Conservation (phyloP, 2,888 invertebrate species). For the Drosophila meridionalis region DNA sequence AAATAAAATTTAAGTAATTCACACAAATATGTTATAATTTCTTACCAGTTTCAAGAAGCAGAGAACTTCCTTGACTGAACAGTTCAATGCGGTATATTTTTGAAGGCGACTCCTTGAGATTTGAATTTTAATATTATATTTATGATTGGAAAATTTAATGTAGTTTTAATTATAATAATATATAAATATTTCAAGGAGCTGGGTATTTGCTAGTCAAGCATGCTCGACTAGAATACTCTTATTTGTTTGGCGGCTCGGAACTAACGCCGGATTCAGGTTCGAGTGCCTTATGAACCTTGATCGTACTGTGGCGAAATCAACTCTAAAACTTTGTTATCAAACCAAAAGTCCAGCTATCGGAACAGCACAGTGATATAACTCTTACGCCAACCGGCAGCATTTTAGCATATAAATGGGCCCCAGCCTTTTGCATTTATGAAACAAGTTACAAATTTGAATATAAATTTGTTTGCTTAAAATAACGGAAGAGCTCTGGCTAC, state of each 20-base stretch:
- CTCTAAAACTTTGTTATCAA: not conserved
- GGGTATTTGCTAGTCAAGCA: not conserved
- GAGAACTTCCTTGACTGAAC: not conserved
- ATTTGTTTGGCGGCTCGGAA: not conserved
- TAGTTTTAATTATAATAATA: too few species aligned
- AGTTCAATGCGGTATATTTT: not conserved
- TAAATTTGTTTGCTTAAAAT: conserved; percentile 10
- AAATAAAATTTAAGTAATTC: not conserved
- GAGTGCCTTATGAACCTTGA: not conserved
- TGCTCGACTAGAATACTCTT: not conserved
- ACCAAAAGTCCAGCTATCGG: not conserved
- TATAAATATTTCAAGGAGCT: not conserved
- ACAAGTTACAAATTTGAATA: conserved; percentile 6
- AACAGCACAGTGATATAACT: not conserved
- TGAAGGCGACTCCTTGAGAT: not conserved
- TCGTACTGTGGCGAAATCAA: not conserved
- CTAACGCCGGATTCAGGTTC: not conserved
- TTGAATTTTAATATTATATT: not conserved
- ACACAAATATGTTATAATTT: not conserved
- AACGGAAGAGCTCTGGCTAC: conserved; percentile 30
- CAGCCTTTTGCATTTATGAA: not conserved
- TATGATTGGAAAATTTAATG: not conserved
- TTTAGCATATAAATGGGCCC: conserved; percentile 9
- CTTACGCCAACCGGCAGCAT: not conserved
- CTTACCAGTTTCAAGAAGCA: not conserved